Conservation (phyloP, 2,113 vertebrate genomes). For the Aegithalos caudatus region DNA sequence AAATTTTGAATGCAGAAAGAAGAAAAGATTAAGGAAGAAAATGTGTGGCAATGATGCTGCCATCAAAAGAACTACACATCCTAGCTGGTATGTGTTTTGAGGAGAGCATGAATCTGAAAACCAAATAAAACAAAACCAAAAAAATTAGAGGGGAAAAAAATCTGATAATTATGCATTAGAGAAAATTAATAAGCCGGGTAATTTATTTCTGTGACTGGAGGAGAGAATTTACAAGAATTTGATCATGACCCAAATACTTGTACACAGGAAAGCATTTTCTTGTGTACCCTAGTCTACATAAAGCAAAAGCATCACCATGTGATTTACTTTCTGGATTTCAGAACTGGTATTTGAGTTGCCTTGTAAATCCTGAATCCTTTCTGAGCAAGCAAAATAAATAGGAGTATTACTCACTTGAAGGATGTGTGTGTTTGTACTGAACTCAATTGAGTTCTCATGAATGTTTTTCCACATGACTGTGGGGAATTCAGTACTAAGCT, state of each 20-base stretch:
- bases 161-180: background rate
- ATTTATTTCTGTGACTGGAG: background rate
- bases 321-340: background rate
- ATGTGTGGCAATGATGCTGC: fast-evolving
- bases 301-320: background rate
- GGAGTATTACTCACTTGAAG: background rate
- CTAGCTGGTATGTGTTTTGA: background rate
- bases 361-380: background rate
- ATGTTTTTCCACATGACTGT: background rate
- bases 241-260: background rate
- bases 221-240: background rate
- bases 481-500: background rate
- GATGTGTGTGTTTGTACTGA: background rate
- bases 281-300: background rate
- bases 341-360: background rate
- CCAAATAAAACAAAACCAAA: background rate
- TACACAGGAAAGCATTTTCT: background rate
- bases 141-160: background rate
- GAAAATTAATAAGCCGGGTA: background rate
- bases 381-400: background rate
- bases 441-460: fast-evolving
- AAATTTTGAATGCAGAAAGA: background rate
- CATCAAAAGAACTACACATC: background rate
- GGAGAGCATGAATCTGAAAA: background rate
- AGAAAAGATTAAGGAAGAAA: background rate